Evolutionary conservation across 2,797 vertebrate genomes (phyloP), one percentile per base, ranked within the genome.

Genomic region (Salmo trutta): DNA sequence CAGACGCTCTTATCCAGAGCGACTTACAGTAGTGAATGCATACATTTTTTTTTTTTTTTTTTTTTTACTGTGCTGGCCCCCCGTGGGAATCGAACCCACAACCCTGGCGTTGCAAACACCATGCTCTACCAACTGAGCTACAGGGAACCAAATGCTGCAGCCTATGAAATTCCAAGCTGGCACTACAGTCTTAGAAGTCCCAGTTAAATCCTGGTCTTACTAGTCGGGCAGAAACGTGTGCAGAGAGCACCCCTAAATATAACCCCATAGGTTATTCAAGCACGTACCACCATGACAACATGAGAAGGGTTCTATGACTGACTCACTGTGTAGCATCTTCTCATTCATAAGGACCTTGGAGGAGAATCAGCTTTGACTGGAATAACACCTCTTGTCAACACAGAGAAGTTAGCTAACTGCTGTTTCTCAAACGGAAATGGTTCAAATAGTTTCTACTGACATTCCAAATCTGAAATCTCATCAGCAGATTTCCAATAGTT

Each of bases 121-220:
- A n/a, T n/a, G n/a, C n/a, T n/a, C n/a, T n/a, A n/a, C n/a, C n/a
- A n/a, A n/a, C n/a, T n/a, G n/a, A n/a, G n/a, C n/a, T n/a, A n/a
- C n/a, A n/a, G n/a, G n/a, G n/a, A n/a, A n/a, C n/a, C n/a, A n/a
- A n/a, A n/a, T n/a, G n/a, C n/a, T n/a, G n/a, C n/a, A n/a, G n/a
- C n/a, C n/a, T n/a, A n/a, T n/a, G n/a, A n/a, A n/a, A n/a, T n/a
- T n/a, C n/a, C n/a, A n/a, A n/a, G n/a, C n/a, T n/a, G n/a, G 74
- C 84, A 77, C 70, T 21, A 85, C 84, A 89, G 89, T 91, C 87
- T 88, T 88, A 84, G 85, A 87, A 87, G 85, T 89, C 89, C 82
- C 75, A 80, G 76, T 81, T 91, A 87, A 93, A 91, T 90, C 90
- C 79, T n/a, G 75, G 87, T 88, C 85, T 93, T 93, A 93, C 68